Evolutionary conservation across 2,113 vertebrate species (phyloP).

Genomic region (Mustelus asterias): DNA sequence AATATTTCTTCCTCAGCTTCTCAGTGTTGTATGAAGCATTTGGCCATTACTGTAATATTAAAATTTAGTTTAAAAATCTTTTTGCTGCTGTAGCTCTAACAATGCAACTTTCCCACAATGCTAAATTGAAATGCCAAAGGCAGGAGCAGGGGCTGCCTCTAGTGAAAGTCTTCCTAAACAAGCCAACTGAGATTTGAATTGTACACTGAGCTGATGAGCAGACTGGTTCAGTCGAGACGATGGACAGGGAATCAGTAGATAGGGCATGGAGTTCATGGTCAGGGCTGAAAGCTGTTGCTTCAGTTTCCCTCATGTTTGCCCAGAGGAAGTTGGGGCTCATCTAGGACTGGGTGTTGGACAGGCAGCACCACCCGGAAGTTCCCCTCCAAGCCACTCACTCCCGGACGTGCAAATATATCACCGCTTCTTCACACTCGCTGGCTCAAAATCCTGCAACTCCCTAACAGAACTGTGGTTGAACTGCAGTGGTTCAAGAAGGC

Average conservation of each 20-base stretch:
- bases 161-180: neutral
- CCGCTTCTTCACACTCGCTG: too few relatives aligned
- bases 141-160: neutral
- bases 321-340: neutral
- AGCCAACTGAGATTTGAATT: neutral
- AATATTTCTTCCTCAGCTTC: neutral
- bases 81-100: neutral
- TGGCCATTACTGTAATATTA: neutral
- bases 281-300: neutral
- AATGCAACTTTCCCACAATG: neutral
- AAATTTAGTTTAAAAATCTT: neutral
- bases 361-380: neutral
- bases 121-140: neutral
- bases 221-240: neutral
- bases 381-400: too few relatives aligned
- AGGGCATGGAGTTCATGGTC: neutral
- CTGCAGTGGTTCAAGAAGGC: too few relatives aligned
- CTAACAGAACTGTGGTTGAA: too few relatives aligned
- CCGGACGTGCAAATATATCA: too few relatives aligned
- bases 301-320: neutral
- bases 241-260: neutral
- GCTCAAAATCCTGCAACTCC: too few relatives aligned
- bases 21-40: neutral
- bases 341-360: neutral
- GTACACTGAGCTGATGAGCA: neutral